Percentiles rank a stretch among this genome's conserved stretches.
Conservation (phyloP, 2,888 invertebrate genomes). For the Hirudinaria manillensis region DNA sequence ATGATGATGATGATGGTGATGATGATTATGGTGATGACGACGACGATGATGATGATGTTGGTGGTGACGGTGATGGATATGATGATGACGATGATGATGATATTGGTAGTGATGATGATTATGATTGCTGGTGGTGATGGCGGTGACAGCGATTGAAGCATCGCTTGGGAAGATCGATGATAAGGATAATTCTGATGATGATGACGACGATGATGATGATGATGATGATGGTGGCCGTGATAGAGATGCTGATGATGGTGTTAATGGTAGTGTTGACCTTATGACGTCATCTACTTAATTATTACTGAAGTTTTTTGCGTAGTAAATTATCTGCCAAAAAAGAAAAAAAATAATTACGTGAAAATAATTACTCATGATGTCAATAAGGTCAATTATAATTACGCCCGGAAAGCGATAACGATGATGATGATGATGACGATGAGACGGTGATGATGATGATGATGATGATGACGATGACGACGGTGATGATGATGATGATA, state of each 20-base stretch:
- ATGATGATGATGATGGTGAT: slow-evolving; percentile 17
- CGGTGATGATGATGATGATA: slow-evolving; percentile 27
- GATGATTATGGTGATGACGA: not conserved
- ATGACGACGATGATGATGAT: slow-evolving; percentile 17
- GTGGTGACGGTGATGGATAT: slow-evolving; percentile 6
- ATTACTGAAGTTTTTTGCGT: not conserved
- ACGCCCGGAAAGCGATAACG: not conserved
- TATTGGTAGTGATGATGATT: not conserved
- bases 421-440: slow-evolving; percentile 14
- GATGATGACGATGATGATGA: slow-evolving; percentile 17
- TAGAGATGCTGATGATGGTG: not conserved
- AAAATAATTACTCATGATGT: slow-evolving; percentile 4
- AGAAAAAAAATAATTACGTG: not conserved
- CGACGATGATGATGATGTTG: slow-evolving; percentile 2
- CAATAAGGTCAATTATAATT: slow-evolving; percentile 14
- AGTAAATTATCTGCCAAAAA: not conserved
- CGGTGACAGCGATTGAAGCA: not conserved
- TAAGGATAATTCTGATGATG: slow-evolving; percentile 6
- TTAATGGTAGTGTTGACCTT: not conserved
- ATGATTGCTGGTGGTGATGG: too few species aligned
- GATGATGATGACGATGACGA: slow-evolving; percentile 27
- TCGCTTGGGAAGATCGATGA: not conserved
- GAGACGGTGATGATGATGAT: slow-evolving; percentile 26
- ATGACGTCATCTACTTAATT: not conserved
- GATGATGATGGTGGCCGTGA: not conserved